Evolutionary conservation across 64 coral and sea anemone species (phyloP).

Genomic region (Cladopsammia gracilis): DNA sequence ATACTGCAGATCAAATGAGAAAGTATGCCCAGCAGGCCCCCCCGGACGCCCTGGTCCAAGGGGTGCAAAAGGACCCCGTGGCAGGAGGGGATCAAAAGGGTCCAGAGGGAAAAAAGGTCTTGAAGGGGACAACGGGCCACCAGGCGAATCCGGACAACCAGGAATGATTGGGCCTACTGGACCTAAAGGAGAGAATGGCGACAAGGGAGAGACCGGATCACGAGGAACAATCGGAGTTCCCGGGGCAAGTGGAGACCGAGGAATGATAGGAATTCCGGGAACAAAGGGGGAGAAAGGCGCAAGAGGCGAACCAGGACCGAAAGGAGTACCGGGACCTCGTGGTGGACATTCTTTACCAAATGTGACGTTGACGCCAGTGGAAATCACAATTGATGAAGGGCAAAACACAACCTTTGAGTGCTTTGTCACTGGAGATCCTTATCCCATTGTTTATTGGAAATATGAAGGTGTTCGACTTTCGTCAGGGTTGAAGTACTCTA

Average conservation of each 20-base stretch:
- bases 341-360: background rate
- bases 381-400: background rate
- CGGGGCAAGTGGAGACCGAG: constrained; percentile 16
- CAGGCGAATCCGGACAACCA: no score
- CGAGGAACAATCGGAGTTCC: background rate
- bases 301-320: background rate
- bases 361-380: background rate
- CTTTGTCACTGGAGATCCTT: constrained; percentile 13
- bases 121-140: no score
- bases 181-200: background rate
- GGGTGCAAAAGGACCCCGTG: no score
- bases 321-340: constrained; percentile 2
- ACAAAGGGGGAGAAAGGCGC: background rate
- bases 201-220: background rate
- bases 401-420: constrained; percentile 16
- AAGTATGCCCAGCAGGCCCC: no score
- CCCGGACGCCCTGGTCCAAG: no score
- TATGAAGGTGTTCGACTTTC: background rate
- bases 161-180: background rate
- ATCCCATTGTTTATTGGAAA: background rate
- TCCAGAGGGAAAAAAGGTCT: no score
- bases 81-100: no score
- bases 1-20: no score
- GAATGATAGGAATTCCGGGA: background rate
- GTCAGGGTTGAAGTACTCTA: background rate